phyloP scores from a whole-genome alignment of 2,797 vertebrate species.

The Notolepis coatsorum region DNA sequence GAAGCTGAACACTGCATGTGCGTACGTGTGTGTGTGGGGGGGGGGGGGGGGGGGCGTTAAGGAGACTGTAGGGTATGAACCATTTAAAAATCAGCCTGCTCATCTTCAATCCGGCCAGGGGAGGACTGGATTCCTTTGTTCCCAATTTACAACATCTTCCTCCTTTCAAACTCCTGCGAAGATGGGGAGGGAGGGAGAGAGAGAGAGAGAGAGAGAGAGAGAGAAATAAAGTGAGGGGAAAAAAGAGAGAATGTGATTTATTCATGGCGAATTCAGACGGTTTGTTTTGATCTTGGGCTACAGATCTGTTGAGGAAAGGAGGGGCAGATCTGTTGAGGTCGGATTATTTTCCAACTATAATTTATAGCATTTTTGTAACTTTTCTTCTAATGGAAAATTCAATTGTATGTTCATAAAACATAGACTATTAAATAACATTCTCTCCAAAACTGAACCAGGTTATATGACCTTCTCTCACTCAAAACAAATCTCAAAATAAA shows the following conservation, averaged over 20 bases:
- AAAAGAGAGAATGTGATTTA: slow-evolving; percentile 64
- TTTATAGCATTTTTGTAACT: no score
- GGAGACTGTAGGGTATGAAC: slow-evolving; percentile 42
- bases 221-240: slow-evolving; percentile 28
- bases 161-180: slow-evolving; percentile 96
- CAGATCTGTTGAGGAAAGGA: slow-evolving; percentile 41
- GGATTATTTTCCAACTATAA: no score
- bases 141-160: slow-evolving; percentile 91
- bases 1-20: slow-evolving; percentile 60
- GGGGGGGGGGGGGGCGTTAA: background rate
- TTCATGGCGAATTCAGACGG: slow-evolving; percentile 63
- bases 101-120: slow-evolving; percentile 50
- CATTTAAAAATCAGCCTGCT: slow-evolving; percentile 56
- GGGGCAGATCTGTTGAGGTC: no score
- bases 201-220: slow-evolving; percentile 43
- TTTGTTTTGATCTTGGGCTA: slow-evolving; percentile 58
- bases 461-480: no score
- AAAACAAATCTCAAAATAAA: no score
- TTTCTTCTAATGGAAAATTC: no score
- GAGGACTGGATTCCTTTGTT: slow-evolving; percentile 40
- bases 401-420: no score
- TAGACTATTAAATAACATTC: no score
- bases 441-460: no score
- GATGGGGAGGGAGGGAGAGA: slow-evolving; percentile 30
- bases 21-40: slow-evolving; percentile 33